Conservation (phyloP, 2,888 invertebrate genomes). For the Harpagoxenus sublaevis region DNA sequence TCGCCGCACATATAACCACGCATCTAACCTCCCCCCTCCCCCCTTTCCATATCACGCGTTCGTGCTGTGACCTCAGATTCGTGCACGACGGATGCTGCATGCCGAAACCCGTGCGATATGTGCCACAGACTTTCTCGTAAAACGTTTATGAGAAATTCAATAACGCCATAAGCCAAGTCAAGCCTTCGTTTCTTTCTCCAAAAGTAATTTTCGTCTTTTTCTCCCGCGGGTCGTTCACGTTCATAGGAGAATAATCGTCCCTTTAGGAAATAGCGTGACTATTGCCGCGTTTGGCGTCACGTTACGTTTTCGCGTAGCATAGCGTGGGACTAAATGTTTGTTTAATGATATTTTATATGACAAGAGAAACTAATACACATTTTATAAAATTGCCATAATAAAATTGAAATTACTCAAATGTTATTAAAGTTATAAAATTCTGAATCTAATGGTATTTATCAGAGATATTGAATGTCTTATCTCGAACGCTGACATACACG, state of each 20-base stretch:
- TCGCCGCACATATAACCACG: background rate
- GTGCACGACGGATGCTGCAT: conserved; percentile 53
- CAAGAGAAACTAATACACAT: background rate
- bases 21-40: conserved; percentile 22
- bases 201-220: conserved; percentile 52
- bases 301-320: conserved; percentile 21
- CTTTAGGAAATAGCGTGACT: conserved; percentile 51
- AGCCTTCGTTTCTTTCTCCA: conserved; percentile 16
- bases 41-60: conserved; percentile 53
- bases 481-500: background rate
- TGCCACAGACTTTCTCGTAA: conserved; percentile 44
- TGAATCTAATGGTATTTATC: conserved; percentile 8
- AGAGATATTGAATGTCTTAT: background rate
- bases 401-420: background rate
- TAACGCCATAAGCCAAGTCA: conserved; percentile 15
- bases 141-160: conserved; percentile 47
- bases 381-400: background rate
- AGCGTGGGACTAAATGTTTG: conserved; percentile 35
- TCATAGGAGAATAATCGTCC: conserved; percentile 37
- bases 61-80: conserved; percentile 59
- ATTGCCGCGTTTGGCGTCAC: conserved; percentile 6
- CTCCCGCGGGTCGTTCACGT: conserved; percentile 33
- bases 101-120: conserved; percentile 49
- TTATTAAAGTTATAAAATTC: background rate
- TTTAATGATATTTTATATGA: conserved; percentile 27